Evolutionary conservation across 30 jellyfish, hydroid and myxozoan species (phyloP).

Genomic region (Nemopilema nomurai): DNA sequence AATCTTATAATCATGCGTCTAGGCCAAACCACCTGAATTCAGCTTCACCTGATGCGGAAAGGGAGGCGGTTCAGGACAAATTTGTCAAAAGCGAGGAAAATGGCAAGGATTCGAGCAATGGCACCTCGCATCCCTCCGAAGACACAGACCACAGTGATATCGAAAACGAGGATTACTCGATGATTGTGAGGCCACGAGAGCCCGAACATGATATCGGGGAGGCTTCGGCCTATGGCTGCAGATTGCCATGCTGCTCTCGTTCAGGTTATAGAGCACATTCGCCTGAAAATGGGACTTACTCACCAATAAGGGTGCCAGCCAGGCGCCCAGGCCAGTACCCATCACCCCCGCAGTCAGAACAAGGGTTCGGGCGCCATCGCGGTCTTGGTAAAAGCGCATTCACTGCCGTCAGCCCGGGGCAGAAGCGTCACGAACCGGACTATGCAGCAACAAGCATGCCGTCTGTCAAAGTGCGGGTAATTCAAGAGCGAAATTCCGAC

Average conservation of each 20-base stretch:
- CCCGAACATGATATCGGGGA: conserved; percentile 37
- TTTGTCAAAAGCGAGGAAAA: background rate
- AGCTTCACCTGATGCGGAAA: background rate
- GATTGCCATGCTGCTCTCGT: conserved; percentile 68
- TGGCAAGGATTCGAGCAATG: background rate
- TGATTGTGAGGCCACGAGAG: conserved; percentile 57
- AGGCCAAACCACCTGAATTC: background rate
- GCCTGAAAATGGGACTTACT: conserved; percentile 28
- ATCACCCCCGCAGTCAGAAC: conserved; percentile 41
- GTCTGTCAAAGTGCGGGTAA: conserved; percentile 56
- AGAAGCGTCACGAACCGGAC: conserved; percentile 47
- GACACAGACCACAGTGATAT: conserved; percentile 59
- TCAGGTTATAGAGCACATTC: conserved; percentile 16
- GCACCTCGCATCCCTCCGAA: background rate
- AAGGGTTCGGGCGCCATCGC: conserved; percentile 39
- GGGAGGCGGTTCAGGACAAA: background rate
- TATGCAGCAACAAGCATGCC: conserved; percentile 35
- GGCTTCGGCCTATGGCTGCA: conserved; percentile 37
- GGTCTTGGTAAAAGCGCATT: conserved; percentile 48
- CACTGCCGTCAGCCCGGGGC: conserved; percentile 59
- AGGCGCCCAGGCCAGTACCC: conserved; percentile 50
- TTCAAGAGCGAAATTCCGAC: conserved; percentile 27
- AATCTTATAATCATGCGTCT: background rate
- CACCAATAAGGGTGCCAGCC: conserved; percentile 65
- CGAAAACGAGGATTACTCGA: conserved; percentile 51